Conservation (phyloP, 2,797 vertebrate species). For the Danio jaintianensis region DNA sequence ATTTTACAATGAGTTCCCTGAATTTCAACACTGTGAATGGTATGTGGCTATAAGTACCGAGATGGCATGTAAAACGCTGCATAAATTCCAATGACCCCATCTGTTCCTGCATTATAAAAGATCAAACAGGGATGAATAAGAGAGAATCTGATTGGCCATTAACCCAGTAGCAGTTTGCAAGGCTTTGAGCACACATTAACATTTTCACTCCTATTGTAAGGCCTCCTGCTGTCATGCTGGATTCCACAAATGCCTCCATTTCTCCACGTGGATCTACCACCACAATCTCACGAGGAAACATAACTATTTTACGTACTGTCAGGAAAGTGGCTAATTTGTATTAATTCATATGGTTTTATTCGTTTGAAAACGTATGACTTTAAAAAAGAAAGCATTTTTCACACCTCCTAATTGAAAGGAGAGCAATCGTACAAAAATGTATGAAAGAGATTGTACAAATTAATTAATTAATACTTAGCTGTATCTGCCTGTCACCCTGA, state of each 20-base stretch:
- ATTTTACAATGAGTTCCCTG: conserved; percentile 17
- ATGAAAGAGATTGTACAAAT: too few species aligned
- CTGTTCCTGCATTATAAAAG: conserved; percentile 41
- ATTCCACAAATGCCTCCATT: conserved; percentile 60
- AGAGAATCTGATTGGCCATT: conserved; percentile 54
- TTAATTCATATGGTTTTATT: too few species aligned
- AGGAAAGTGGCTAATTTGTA: too few species aligned
- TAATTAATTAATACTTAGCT: too few species aligned
- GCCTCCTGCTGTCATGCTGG: conserved; percentile 55
- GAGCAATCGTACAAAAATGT: too few species aligned
- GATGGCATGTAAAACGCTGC: conserved; percentile 21
- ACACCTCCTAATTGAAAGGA: too few species aligned
- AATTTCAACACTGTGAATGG: conserved; percentile 14
- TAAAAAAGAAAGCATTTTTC: too few species aligned
- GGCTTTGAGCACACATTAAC: conserved; percentile 55
- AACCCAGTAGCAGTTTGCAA: conserved; percentile 54
- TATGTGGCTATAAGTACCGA: conserved; percentile 16
- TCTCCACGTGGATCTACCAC: conserved; percentile 40
- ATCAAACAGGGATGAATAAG: conserved; percentile 40
- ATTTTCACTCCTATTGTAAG: conserved; percentile 58
- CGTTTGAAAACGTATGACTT: too few species aligned
- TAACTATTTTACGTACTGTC: too few species aligned
- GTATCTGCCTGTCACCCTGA: too few species aligned
- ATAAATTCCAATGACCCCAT: conserved; percentile 42
- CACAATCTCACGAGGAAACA: too few species aligned